A percentile compares a stretch with the other conserved stretches of the same genome.
Evolutionary conservation across 1,140 invertebrate genomes (phyloP).

Genomic region (Pseudachorutes palmiensis): DNA sequence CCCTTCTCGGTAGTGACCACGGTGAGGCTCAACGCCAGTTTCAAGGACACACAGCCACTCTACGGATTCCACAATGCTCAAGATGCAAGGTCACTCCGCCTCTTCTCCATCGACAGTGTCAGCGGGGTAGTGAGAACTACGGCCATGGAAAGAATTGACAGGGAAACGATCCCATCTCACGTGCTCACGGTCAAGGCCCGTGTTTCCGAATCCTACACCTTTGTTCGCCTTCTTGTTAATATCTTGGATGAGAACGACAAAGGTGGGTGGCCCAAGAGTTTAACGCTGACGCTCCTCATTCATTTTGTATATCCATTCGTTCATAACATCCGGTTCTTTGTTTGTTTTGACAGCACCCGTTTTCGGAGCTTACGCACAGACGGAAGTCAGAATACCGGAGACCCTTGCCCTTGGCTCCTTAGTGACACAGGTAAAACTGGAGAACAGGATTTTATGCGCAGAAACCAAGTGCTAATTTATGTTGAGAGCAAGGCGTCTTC

Average conservation of each 20-base stretch:
- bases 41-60: conserved; percentile 29
- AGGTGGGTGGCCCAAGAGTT: not conserved
- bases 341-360: conserved; percentile 20
- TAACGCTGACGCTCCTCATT: too few species aligned
- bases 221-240: conserved; percentile 29
- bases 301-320: not conserved
- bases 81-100: conserved; percentile 24
- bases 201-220: conserved; percentile 30
- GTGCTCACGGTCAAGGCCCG: conserved; percentile 36
- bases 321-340: not conserved
- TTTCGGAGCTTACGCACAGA: conserved; percentile 20
- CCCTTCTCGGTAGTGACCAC: conserved; percentile 24
- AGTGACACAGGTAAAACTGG: conserved; percentile 36
- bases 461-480: too few species aligned
- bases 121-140: conserved; percentile 30
- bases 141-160: conserved; percentile 32
- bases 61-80: conserved; percentile 38
- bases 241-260: conserved; percentile 27
- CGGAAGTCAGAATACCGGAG: conserved; percentile 35
- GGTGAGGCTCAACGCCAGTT: conserved; percentile 27
- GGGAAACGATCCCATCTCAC: conserved; percentile 33
- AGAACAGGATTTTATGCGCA: too few species aligned
- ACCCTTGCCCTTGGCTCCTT: conserved; percentile 32
- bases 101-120: conserved; percentile 36
- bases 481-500: too few species aligned